phyloP scores from a whole-genome alignment of 2,888 invertebrate genomes.

The Drosophila gaucha region DNA sequence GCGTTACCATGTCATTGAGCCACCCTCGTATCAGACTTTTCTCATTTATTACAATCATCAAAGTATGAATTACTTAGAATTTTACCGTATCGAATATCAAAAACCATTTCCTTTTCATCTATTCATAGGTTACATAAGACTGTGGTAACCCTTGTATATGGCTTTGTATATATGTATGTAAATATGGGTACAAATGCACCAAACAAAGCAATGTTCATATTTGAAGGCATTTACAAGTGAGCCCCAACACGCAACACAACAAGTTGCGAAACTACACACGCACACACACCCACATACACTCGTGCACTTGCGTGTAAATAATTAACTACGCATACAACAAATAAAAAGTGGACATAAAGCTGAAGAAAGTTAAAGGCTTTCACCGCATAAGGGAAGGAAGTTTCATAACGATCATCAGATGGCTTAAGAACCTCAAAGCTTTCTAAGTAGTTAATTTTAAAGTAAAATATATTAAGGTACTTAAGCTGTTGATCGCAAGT shows the following conservation, averaged over 20 bases:
- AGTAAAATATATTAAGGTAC: neutral
- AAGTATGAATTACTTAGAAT: constrained; percentile 6
- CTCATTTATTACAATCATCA: constrained; percentile 7
- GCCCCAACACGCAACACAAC: constrained; percentile 1
- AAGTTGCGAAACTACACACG: neutral
- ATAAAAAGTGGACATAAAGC: constrained; percentile 1
- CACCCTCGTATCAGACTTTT: neutral
- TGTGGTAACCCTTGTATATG: constrained; percentile 11
- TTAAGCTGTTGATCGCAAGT: neutral
- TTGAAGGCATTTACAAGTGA: neutral
- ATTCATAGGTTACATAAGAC: neutral
- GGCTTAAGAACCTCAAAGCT: neutral
- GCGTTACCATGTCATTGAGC: neutral
- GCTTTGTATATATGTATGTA: neutral
- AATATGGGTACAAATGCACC: neutral
- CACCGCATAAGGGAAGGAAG: neutral
- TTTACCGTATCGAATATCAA: neutral
- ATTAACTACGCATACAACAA: constrained; percentile 6
- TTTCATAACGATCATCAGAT: neutral
- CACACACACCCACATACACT: neutral
- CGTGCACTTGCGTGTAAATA: neutral
- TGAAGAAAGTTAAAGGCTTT: constrained; percentile 3
- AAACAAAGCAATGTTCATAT: neutral
- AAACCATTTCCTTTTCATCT: neutral
- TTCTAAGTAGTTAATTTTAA: neutral